Percentiles rank a stretch among this genome's conserved stretches.
Conservation (phyloP, 2,888 invertebrate species). For the Prosapia bicincta region DNA sequence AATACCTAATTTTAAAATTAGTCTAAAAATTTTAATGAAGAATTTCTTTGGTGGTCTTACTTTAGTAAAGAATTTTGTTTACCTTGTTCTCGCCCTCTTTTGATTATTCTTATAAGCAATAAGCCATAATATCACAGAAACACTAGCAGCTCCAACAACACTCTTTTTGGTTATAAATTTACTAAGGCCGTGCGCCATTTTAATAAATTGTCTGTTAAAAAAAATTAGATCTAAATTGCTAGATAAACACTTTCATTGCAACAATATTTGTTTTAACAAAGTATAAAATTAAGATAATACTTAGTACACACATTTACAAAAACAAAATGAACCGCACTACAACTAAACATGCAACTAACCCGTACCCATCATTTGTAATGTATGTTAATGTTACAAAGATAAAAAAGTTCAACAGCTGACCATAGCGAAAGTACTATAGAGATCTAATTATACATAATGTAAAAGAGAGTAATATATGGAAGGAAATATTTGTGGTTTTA, state of each 20-base stretch:
- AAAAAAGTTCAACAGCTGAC: no score
- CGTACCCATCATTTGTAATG: background rate
- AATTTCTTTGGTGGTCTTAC: no score
- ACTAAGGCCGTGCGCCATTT: conserved; percentile 51
- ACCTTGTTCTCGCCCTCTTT: conserved; percentile 43
- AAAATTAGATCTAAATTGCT: background rate
- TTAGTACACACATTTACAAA: background rate
- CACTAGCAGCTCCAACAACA: conserved; percentile 61
- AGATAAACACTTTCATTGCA: background rate
- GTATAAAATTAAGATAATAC: background rate
- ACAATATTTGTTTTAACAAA: background rate
- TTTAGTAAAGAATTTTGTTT: no score
- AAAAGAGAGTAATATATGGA: no score
- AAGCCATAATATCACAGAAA: conserved; percentile 59
- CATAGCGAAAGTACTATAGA: no score
- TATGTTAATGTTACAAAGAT: no score
- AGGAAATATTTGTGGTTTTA: no score
- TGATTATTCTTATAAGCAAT: conserved; percentile 53
- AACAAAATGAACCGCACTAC: background rate
- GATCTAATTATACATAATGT: no score
- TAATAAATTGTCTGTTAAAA: background rate
- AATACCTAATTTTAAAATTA: no score
- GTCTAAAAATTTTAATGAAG: no score
- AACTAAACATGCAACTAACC: background rate
- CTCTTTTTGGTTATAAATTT: conserved; percentile 68